phyloP scores from a whole-genome alignment of 2,113 vertebrate species.

The Salvelinus fontinalis region DNA sequence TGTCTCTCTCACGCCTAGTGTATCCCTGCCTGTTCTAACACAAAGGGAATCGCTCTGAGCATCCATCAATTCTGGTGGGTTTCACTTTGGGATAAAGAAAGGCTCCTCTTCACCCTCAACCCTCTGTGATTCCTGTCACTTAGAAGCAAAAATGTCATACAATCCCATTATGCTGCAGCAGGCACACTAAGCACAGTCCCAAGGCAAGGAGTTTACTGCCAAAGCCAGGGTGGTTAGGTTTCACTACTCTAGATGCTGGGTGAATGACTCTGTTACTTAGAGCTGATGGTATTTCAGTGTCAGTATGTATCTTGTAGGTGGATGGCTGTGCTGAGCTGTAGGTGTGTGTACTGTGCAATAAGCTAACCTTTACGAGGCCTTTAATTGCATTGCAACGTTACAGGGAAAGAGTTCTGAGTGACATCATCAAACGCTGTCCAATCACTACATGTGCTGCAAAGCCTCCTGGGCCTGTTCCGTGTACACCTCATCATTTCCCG shows the following conservation, averaged over 20 bases:
- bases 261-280: constrained; percentile 21
- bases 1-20: neutral
- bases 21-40: neutral
- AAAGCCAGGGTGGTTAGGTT: neutral
- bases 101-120: neutral
- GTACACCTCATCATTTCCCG: constrained; percentile 80
- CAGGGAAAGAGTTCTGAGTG: neutral
- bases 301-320: constrained; percentile 22
- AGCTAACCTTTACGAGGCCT: neutral
- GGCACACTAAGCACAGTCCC: no score
- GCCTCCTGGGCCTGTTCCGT: constrained; percentile 95
- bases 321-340: constrained; percentile 8
- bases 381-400: neutral
- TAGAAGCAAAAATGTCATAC: neutral
- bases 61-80: neutral
- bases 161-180: no score
- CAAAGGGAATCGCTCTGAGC: neutral
- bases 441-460: constrained; percentile 88
- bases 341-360: neutral
- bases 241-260: neutral
- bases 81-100: constrained; percentile 10
- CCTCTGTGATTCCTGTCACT: neutral
- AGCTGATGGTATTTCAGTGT: constrained; percentile 1
- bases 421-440: neutral
- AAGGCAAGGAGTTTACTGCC: no score